Evolutionary conservation across 2,113 vertebrate genomes (phyloP).

Genomic region (Leuciscus idus): DNA sequence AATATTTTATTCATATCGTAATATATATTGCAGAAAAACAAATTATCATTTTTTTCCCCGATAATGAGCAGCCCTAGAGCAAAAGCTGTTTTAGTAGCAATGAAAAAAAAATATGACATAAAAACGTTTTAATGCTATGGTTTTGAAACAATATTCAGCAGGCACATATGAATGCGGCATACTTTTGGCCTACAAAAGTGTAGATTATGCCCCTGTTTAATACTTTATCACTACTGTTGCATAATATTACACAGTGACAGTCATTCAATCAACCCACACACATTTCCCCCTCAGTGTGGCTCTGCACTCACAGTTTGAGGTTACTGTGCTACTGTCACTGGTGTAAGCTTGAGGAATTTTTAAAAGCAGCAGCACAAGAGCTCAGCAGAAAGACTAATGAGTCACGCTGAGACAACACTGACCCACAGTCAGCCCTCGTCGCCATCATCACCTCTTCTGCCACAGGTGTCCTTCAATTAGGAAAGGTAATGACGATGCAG

Average conservation of each 20-base stretch:
- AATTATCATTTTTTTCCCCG: neutral
- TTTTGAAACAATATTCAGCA: neutral
- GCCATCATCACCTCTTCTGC: conserved; percentile 9
- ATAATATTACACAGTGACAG: conserved; percentile 6
- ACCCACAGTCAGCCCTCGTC: conserved; percentile 33
- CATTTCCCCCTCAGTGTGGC: conserved; percentile 11
- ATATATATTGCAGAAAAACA: no score
- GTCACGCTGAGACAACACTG: conserved; percentile 41
- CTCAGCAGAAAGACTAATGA: conserved; percentile 41
- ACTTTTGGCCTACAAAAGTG: neutral
- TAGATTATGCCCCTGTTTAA: neutral
- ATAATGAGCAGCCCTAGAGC: neutral
- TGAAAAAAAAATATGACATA: neutral
- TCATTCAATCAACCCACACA: conserved; percentile 20
- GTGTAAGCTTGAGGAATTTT: conserved; percentile 36
- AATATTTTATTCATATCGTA: no score
- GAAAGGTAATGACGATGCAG: conserved; percentile 34
- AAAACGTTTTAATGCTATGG: neutral
- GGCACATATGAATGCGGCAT: neutral
- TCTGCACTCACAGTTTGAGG: conserved; percentile 15
- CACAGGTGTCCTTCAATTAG: conserved; percentile 34
- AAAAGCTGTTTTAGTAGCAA: neutral
- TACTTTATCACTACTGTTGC: neutral
- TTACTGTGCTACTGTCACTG: conserved; percentile 31
- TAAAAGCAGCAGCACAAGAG: conserved; percentile 29